Conservation (phyloP, 2,888 invertebrate genomes). For the Microctonus aethiopoides region DNA sequence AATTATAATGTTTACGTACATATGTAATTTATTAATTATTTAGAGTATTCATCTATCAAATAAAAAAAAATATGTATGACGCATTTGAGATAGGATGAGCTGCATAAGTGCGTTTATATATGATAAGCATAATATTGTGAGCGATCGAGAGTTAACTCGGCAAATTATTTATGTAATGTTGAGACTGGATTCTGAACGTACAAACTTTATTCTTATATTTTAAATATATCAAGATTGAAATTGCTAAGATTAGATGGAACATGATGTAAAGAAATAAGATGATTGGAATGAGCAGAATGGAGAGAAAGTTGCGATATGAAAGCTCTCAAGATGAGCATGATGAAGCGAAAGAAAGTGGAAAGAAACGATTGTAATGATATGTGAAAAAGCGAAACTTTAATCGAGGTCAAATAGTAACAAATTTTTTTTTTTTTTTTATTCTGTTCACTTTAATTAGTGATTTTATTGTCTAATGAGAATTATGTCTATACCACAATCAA, state of each 20-base stretch:
- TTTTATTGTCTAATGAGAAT: not conserved
- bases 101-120: not conserved
- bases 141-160: constrained; percentile 32
- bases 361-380: not conserved
- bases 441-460: not conserved
- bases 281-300: constrained; percentile 21
- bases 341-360: not conserved
- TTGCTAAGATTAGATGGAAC: constrained; percentile 19
- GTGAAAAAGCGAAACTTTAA: constrained; percentile 13
- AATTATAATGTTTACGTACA: too few relatives aligned
- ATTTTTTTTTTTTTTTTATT: not conserved
- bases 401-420: not conserved
- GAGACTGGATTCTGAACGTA: constrained; percentile 60
- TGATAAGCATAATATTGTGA: constrained; percentile 29
- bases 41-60: not conserved
- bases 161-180: constrained; percentile 43
- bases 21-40: too few relatives aligned
- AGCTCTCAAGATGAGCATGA: not conserved
- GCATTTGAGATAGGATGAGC: not conserved
- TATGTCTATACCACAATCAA: not conserved
- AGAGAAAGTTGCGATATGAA: not conserved
- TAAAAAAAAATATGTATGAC: not conserved
- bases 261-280: constrained; percentile 23
- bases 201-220: constrained; percentile 46
- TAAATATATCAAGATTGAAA: constrained; percentile 25